Evolutionary conservation across 2,888 invertebrate genomes (phyloP).

Genomic region (Anthrax anthrax): DNA sequence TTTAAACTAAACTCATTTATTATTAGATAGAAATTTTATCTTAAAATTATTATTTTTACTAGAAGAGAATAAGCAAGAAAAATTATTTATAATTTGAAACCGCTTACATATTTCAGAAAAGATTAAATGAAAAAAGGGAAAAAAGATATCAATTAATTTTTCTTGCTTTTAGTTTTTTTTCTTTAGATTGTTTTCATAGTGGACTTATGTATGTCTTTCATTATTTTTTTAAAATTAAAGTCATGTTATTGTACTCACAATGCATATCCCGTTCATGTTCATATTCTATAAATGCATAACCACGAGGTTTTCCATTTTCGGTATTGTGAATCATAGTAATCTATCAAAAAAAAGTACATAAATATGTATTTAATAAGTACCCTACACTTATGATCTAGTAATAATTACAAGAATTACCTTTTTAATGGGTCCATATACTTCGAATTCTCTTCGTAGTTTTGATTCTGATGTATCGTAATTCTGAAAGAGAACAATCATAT

Average conservation of each 20-base stretch:
- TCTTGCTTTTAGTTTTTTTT: background rate
- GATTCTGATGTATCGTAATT: slow-evolving; percentile 99
- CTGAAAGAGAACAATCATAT: slow-evolving; percentile 36
- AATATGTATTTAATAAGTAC: no score
- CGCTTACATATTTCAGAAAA: no score
- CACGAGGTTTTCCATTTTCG: slow-evolving; percentile 82
- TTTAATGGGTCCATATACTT: slow-evolving; percentile 93
- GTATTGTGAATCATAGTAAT: slow-evolving; percentile 80
- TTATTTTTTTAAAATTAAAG: background rate
- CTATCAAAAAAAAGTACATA: slow-evolving; percentile 32
- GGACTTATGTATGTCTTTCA: slow-evolving; percentile 2
- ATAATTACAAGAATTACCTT: slow-evolving; percentile 65
- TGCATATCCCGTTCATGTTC: slow-evolving; percentile 99
- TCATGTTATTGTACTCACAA: slow-evolving; percentile 56
- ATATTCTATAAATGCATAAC: slow-evolving; percentile 99
- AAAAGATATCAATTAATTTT: no score
- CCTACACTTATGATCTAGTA: no score
- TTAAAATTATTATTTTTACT: no score
- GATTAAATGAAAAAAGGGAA: no score
- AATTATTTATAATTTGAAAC: no score
- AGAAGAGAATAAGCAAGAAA: no score
- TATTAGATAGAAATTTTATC: no score
- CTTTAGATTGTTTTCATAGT: slow-evolving; percentile 1
- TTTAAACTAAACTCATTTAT: no score
- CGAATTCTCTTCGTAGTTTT: slow-evolving; percentile 92